Evolutionary conservation across 2,888 invertebrate genomes (phyloP), one percentile per base, ranked within the genome.

Genomic region (Ophioninae sp.): DNA sequence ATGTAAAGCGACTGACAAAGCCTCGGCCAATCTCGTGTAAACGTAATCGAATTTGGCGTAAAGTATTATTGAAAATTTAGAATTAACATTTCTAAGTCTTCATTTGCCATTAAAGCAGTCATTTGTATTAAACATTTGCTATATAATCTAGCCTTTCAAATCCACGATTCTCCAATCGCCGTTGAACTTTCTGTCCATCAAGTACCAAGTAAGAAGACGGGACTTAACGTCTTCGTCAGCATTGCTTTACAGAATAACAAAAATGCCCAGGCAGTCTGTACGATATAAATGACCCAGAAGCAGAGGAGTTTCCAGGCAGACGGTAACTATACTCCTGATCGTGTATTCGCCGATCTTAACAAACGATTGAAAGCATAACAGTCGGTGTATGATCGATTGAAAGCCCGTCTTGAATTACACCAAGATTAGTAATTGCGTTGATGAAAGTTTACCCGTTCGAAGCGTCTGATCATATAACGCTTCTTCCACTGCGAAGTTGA

Each of bases 401-500:
- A 50, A 17, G 17, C 17, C 6, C 13, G 50, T 3, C 50, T 6
- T 17, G 17, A 13, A 17, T 50, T 50, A 10, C 17, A 17, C 50
- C 17, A 2, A 50, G 17, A 2, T 2, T 13, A 17, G 50, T 50
- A 6, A 50, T 50, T 50, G 17, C 50, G 50, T 50, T 39, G 7
- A 70, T 57, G 0, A 68, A 50, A 50, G 17, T 10, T 13, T 1
- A 13, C 30, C 30, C 30, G 30, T 23, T 61, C 50, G 8, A 39
- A 8, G 41, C 17, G 67, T 57, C 75, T 76, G 75, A 41, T 30
- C 65, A n/a, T 59, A 56, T 2, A 67, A 67, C 2, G 21, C 21
- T n/a, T 2, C 17, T 41, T 76, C 67, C 67, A 76, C 75, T 67
- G 67, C 61, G n/a, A 44, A 61, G 59, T 59, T 6, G 44, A 59